A percentile compares a stretch with the other conserved stretches of the same genome.
Conservation (phyloP, 2,888 invertebrate species). For the Formica aserva region DNA sequence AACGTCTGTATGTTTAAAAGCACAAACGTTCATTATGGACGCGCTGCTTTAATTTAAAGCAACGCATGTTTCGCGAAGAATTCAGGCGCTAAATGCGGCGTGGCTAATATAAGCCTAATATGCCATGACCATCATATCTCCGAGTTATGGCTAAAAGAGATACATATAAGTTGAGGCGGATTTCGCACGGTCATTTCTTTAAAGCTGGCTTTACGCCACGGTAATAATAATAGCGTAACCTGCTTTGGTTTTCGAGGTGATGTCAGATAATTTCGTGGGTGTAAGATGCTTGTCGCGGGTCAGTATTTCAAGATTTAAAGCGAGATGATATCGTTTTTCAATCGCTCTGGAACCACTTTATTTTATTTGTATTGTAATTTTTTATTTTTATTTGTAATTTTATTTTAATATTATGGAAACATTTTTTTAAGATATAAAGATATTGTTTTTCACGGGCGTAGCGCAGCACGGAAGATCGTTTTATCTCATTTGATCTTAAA, state of each 20-base stretch:
- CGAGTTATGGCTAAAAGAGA: conserved; percentile 13
- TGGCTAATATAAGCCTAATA: neutral
- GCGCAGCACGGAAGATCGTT: neutral
- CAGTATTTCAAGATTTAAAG: neutral
- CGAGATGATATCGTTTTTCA: neutral
- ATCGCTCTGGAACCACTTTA: neutral
- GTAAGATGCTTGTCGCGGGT: neutral
- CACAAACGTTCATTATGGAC: neutral
- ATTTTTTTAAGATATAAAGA: neutral
- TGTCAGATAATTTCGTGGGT: neutral
- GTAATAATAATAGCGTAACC: conserved; percentile 73
- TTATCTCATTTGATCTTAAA: neutral
- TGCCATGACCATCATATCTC: neutral
- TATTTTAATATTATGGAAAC: neutral
- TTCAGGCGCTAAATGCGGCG: neutral
- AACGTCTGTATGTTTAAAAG: neutral
- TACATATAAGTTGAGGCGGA: neutral
- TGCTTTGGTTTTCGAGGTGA: conserved; percentile 50
- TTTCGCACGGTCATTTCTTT: conserved; percentile 60
- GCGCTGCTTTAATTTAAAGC: neutral
- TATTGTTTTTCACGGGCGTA: neutral
- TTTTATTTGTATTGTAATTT: neutral
- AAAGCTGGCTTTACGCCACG: conserved; percentile 71
- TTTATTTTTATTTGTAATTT: neutral
- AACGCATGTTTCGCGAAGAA: neutral